These are phyloP conservation scores for Scomberomorus guttatus DNA, from an alignment of 2,797 vertebrate genomes.

Conservation along the genomic window DNA sequence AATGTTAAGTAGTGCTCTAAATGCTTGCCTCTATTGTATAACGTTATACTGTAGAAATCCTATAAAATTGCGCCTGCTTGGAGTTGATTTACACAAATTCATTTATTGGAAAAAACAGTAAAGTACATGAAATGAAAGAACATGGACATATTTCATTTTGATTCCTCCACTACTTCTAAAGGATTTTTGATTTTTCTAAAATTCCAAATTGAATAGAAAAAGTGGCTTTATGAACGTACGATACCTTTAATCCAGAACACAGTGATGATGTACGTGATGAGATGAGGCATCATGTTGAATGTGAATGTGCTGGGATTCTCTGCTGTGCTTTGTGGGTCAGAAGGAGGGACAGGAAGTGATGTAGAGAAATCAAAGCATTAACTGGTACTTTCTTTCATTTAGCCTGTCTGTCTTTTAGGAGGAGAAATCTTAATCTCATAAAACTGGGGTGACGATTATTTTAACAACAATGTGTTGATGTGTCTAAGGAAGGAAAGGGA, in stretches of 20 bases:
- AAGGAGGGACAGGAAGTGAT: constrained; percentile 24
- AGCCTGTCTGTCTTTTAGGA: not conserved
- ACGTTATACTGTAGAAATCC: not conserved
- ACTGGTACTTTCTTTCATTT: not conserved
- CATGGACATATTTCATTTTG: not conserved
- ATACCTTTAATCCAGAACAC: constrained; percentile 23
- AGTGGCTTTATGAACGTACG: not conserved
- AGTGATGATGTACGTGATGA: not conserved
- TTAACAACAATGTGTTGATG: no score
- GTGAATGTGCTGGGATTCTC: no score
- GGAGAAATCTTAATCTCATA: not conserved
- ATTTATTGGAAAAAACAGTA: no score
- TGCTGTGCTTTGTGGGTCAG: no score
- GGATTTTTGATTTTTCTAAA: no score
- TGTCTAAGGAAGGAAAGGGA: no score
- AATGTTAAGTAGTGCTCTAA: not conserved
- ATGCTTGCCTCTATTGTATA: not conserved
- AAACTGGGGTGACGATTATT: no score
- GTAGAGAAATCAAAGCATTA: constrained; percentile 3
- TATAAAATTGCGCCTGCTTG: no score
- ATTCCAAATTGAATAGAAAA: no score
- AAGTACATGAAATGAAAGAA: not conserved
- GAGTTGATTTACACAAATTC: no score
- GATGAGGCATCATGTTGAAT: no score
- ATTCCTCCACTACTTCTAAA: no score